phyloP scores from a whole-genome alignment of 1,140 invertebrate species.

The Drosophila tropicalis region DNA sequence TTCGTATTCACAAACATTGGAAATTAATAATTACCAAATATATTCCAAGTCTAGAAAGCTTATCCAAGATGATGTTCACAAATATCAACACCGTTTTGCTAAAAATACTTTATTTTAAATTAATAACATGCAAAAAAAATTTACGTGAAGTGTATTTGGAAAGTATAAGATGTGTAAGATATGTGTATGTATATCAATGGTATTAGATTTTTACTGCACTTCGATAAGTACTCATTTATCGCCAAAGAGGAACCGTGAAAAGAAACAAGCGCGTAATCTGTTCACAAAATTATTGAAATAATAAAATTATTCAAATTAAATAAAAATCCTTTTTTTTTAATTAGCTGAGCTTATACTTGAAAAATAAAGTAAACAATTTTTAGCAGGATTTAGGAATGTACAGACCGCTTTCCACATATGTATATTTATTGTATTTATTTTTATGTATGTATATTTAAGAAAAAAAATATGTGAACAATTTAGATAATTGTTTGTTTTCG shows the following conservation, averaged over 20 bases:
- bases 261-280: neutral
- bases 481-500: no score
- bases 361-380: no score
- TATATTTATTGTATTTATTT: no score
- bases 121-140: neutral
- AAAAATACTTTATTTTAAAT: neutral
- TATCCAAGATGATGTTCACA: neutral
- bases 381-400: no score
- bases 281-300: no score
- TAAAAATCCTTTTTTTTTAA: no score
- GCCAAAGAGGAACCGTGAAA: neutral
- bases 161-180: slow-evolving; percentile 13
- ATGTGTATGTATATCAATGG: slow-evolving; percentile 13
- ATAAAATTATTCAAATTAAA: no score
- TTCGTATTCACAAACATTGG: neutral
- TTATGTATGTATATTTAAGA: no score
- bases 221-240: neutral
- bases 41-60: neutral
- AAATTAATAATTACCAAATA: slow-evolving; percentile 9
- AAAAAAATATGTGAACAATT: no score
- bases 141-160: slow-evolving; percentile 2
- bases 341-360: no score
- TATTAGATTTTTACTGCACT: neutral
- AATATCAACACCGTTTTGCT: neutral
- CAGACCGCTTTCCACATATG: no score